Evolutionary conservation across 1,140 invertebrate genomes (phyloP), one percentile per base, ranked within the genome.

Genomic region (Agrilus planipennis): DNA sequence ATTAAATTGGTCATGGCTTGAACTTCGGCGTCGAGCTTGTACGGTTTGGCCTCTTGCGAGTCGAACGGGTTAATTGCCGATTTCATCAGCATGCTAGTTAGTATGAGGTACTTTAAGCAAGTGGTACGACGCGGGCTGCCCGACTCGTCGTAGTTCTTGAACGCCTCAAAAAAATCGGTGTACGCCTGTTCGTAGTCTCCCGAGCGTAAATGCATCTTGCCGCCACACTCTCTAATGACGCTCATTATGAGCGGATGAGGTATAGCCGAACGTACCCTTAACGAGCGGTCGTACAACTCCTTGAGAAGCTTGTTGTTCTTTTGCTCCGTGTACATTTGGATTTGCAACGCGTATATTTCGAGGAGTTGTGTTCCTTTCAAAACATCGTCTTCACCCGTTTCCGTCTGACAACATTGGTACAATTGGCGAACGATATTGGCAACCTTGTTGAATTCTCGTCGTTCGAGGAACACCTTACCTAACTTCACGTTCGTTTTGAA

Each of bases 71-170:
- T 99, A 40, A 99, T 99, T 16, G 88, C 92, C 4, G 93, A 96
- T 63, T 94, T 93, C 89, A 94, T 93, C 36, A 95, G 68, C 95
- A 99, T 99, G 61, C 96, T 98, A 3, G 95, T 93, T 54, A 99
- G 63, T 22, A 99, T 93, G 41, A 99, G 73, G 68, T 99, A 99
- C 63, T 99, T 99, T n/a, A 99, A 67, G 62, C 94, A 99, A 0
- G 90, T 95, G 11, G 92, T 97, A 49, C 95, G 71, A 41, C 94
- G 70, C 23, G 90, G 89, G 49, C 86, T 95, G 10, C 95, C 94
- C 22, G 91, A 95, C 67, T 99, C 94, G 72, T 99, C 95, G 62
- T 99, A 99, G 65, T 98, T 99, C 69, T 99, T 99, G 62, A 99
- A 99, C 2, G 95, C 95, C 67, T 98, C 93, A 67, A 99, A 99